These are phyloP conservation scores for Cotesia typhae DNA, from an alignment of 1,140 invertebrate species.

Conservation along the genomic window DNA sequence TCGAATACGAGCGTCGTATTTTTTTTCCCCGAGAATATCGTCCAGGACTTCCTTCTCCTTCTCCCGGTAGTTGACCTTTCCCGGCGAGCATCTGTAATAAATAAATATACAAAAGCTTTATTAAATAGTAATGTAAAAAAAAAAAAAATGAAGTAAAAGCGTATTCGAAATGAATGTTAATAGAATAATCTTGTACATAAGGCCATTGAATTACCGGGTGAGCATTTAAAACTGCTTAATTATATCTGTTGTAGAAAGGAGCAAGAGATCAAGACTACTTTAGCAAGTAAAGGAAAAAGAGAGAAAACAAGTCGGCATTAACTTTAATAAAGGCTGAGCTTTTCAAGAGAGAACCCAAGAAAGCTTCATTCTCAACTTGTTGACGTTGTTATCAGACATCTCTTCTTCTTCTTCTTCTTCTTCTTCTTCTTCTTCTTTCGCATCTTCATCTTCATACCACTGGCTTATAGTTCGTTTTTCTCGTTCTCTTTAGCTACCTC, in stretches of 20 bases:
- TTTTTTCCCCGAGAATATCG: conserved; percentile 86
- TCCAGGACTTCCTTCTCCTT: conserved; percentile 95
- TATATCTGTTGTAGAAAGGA: background rate
- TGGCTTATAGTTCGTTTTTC: no score
- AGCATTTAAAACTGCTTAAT: no score
- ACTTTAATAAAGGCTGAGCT: conserved; percentile 4
- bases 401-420: no score
- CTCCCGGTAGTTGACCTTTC: conserved; percentile 86
- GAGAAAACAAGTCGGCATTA: conserved; percentile 1
- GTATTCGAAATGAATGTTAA: background rate
- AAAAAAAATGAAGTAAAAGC: background rate
- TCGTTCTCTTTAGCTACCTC: background rate
- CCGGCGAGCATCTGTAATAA: conserved; percentile 57
- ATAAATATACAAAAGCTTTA: background rate
- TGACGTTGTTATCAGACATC: conserved; percentile 14
- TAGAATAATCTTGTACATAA: no score
- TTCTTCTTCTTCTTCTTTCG: background rate
- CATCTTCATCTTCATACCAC: background rate
- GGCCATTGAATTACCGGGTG: no score
- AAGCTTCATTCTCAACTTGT: conserved; percentile 5
- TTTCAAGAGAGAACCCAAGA: conserved; percentile 8
- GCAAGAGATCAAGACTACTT: background rate
- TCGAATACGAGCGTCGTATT: conserved; percentile 91
- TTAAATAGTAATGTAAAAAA: no score
- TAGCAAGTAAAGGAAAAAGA: background rate